Percentiles rank a stretch among this genome's conserved stretches.
phyloP scores from a whole-genome alignment of 2,888 invertebrate genomes.

The Temnothorax rugatulus region DNA sequence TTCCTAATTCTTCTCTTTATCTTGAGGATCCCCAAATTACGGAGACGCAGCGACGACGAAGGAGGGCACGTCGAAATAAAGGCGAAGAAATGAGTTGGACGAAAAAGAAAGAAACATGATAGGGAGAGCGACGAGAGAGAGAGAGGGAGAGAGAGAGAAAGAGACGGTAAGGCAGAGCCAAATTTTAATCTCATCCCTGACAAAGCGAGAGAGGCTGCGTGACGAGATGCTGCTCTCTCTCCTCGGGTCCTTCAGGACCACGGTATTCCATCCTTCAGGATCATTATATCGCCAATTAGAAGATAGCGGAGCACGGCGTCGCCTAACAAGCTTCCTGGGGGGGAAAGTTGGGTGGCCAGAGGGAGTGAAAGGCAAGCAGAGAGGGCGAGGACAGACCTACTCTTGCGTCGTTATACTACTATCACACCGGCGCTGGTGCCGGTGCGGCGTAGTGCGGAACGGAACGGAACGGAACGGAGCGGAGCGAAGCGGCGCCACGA shows the following conservation, averaged over 20 bases:
- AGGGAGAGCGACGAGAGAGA: constrained; percentile 39
- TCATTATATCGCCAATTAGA: constrained; percentile 87
- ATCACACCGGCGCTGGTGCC: constrained; percentile 49
- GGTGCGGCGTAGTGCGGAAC: not conserved
- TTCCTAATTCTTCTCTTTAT: not conserved
- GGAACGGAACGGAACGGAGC: not conserved
- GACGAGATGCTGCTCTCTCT: constrained; percentile 61
- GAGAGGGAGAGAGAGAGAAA: constrained; percentile 46
- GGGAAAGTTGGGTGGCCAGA: constrained; percentile 31
- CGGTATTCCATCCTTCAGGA: constrained; percentile 85
- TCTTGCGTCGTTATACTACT: constrained; percentile 74
- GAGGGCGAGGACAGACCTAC: constrained; percentile 77
- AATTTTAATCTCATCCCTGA: constrained; percentile 83
- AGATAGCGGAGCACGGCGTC: constrained; percentile 84
- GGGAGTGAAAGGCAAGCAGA: constrained; percentile 30
- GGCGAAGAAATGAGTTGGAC: not conserved
- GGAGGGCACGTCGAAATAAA: constrained; percentile 37
- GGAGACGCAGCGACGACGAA: constrained; percentile 1
- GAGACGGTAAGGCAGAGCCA: constrained; percentile 72
- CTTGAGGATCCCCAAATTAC: not conserved
- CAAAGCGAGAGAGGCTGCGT: constrained; percentile 76
- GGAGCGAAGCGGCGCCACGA: constrained; percentile 23
- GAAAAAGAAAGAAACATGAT: constrained; percentile 24
- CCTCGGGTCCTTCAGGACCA: constrained; percentile 80
- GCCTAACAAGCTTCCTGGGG: constrained; percentile 86